Evolutionary conservation across 2,888 invertebrate species (phyloP).

Genomic region (Perizoma flavofasciatum): DNA sequence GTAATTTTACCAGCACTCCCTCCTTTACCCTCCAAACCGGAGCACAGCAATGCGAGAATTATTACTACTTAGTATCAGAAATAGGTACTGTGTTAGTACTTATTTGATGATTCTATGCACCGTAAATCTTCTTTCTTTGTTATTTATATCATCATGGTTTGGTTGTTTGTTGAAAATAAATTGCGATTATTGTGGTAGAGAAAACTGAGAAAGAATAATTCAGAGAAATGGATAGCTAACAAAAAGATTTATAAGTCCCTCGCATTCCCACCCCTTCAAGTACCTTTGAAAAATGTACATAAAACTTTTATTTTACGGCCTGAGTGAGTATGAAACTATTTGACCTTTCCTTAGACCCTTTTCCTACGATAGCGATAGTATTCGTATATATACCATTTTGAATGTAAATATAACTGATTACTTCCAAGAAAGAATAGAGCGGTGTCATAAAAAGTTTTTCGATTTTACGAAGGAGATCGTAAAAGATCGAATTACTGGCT

Average conservation of each 20-base stretch:
- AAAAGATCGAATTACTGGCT: conserved; percentile 9
- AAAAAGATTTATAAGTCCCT: conserved; percentile 12
- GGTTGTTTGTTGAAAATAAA: too few relatives aligned
- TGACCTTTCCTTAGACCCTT: conserved; percentile 39
- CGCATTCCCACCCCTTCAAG: conserved; percentile 10
- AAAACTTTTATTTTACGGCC: conserved; percentile 40
- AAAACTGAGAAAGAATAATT: neutral
- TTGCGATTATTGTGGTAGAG: too few relatives aligned
- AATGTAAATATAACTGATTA: conserved; percentile 38
- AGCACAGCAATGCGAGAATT: too few relatives aligned
- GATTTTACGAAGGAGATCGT: conserved; percentile 26
- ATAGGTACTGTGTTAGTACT: neutral
- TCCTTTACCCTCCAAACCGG: too few relatives aligned
- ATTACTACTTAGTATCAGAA: too few relatives aligned
- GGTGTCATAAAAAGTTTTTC: conserved; percentile 36
- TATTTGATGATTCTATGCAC: conserved; percentile 9
- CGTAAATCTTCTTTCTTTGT: neutral
- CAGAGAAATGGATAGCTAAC: neutral
- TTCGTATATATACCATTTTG: conserved; percentile 34
- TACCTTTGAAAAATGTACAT: conserved; percentile 15
- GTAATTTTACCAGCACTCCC: too few relatives aligned
- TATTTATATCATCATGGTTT: conserved; percentile 9
- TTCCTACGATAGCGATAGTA: conserved; percentile 31
- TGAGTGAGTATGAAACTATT: conserved; percentile 38
- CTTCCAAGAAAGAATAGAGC: conserved; percentile 31